These are phyloP conservation scores for Podiceps cristatus DNA, from an alignment of 2,113 vertebrate genomes.

Conservation along the genomic window DNA sequence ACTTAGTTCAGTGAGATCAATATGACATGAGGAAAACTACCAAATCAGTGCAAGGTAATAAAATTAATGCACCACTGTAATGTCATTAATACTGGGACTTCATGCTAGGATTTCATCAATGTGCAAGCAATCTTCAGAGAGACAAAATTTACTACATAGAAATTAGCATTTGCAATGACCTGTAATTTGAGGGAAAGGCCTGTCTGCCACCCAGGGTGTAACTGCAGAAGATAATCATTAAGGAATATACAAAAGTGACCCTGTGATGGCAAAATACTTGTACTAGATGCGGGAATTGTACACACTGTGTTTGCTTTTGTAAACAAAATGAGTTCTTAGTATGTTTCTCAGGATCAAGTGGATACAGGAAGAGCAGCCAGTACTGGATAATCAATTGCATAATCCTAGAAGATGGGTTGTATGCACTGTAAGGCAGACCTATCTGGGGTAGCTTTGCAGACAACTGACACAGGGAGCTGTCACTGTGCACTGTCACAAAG, in stretches of 20 bases:
- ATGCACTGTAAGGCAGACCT: background rate
- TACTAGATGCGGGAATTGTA: background rate
- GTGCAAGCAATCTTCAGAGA: background rate
- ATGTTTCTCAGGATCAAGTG: background rate
- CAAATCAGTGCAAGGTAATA: background rate
- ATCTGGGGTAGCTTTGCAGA: background rate
- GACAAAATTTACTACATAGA: background rate
- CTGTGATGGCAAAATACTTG: background rate
- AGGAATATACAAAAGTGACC: background rate
- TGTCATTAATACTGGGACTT: background rate
- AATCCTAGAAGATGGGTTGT: background rate
- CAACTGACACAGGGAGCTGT: background rate
- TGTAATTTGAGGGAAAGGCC: background rate
- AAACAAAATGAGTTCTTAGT: background rate
- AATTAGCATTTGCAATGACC: background rate
- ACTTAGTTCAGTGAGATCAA: background rate
- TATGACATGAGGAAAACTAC: background rate
- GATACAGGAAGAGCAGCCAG: background rate
- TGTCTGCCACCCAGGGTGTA: background rate
- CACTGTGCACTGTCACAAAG: background rate
- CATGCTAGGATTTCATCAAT: background rate
- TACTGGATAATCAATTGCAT: background rate
- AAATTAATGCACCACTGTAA: background rate
- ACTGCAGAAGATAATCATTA: background rate
- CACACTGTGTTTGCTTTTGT: background rate